Evolutionary conservation across 2,888 invertebrate genomes (phyloP).

Genomic region (Ephialtes manifestator): DNA sequence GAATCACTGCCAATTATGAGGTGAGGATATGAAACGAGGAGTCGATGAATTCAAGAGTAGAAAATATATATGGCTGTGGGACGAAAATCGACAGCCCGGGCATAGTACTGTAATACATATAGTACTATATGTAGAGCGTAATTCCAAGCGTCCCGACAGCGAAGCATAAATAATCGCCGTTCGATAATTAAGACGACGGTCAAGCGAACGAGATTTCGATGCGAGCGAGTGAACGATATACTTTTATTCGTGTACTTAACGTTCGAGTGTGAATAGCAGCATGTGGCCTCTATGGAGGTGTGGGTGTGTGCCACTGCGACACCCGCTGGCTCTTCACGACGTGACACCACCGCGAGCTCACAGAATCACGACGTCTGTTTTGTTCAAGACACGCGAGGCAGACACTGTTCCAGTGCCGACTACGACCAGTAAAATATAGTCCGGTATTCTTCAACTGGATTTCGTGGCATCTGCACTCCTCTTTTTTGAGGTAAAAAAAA

Average conservation of each 20-base stretch:
- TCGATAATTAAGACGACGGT: slow-evolving; percentile 80
- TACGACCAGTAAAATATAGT: neutral
- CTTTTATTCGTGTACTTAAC: slow-evolving; percentile 46
- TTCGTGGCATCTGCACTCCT: neutral
- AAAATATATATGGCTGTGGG: neutral
- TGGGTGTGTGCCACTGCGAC: slow-evolving; percentile 73
- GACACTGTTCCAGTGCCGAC: slow-evolving; percentile 39
- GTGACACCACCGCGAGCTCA: slow-evolving; percentile 76
- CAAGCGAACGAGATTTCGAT: slow-evolving; percentile 69
- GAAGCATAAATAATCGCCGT: slow-evolving; percentile 77
- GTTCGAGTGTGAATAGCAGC: slow-evolving; percentile 58
- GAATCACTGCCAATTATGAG: neutral
- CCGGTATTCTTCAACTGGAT: slow-evolving; percentile 5
- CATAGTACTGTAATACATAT: neutral
- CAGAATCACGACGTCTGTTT: slow-evolving; percentile 60
- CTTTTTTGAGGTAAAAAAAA: neutral
- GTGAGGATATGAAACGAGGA: neutral
- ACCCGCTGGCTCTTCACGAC: slow-evolving; percentile 81
- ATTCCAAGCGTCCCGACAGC: slow-evolving; percentile 26
- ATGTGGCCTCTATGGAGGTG: slow-evolving; percentile 52
- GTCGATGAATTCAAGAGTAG: neutral
- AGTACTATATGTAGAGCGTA: neutral
- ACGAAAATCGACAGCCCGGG: neutral
- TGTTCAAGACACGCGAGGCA: slow-evolving; percentile 77
- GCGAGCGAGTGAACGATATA: slow-evolving; percentile 34